A percentile compares a stretch with the other conserved stretches of the same genome.
phyloP scores from a whole-genome alignment of 2,797 vertebrate species.

The Diceros bicornis region DNA sequence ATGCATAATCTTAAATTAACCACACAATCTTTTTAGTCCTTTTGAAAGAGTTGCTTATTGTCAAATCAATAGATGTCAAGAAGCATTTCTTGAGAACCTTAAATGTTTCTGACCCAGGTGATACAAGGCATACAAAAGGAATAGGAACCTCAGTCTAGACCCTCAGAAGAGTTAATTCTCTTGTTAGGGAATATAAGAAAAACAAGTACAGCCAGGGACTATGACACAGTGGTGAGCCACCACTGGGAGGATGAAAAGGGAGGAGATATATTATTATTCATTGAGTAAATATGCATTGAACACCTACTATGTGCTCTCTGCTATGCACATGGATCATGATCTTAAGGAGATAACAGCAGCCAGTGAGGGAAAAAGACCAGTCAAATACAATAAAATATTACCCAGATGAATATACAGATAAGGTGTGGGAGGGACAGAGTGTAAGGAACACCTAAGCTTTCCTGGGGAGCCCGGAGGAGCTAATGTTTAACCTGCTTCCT shows the following conservation, averaged over 20 bases:
- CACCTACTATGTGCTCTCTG: neutral
- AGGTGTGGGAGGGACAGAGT: neutral
- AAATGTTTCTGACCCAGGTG: neutral
- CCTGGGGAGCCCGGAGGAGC: neutral
- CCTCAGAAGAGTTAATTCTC: neutral
- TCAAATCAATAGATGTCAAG: neutral
- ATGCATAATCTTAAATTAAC: neutral
- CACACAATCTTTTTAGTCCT: neutral
- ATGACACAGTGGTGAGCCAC: fast-evolving
- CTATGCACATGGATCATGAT: neutral
- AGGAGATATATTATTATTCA: neutral
- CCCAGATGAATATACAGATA: neutral
- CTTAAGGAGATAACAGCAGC: neutral
- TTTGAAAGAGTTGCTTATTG: neutral
- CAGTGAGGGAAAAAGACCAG: neutral
- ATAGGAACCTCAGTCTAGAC: neutral
- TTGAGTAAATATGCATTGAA: neutral
- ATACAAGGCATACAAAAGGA: neutral
- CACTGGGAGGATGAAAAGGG: neutral
- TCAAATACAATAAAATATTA: neutral
- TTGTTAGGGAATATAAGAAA: neutral
- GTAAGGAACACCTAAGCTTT: neutral
- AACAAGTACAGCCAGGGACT: neutral
- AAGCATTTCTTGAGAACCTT: neutral
- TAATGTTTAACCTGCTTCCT: too few species aligned